phyloP scores from a whole-genome alignment of 2,797 vertebrate genomes.

The Anguilla obscura region DNA sequence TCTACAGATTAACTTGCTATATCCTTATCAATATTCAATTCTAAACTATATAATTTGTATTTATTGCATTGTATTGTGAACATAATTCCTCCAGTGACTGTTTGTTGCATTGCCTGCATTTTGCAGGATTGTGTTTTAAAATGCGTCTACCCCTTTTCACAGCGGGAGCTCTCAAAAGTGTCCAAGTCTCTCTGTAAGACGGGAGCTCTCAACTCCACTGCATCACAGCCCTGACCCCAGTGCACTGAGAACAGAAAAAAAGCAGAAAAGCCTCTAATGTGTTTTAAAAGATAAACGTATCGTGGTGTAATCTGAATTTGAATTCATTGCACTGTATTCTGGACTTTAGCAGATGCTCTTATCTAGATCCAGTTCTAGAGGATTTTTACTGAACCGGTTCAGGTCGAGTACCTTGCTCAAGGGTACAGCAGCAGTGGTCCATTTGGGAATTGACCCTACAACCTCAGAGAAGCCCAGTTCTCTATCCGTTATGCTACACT shows the following conservation, averaged over 20 bases:
- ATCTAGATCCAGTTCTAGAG: background rate
- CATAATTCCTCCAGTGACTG: background rate
- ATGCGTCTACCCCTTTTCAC: constrained; percentile 49
- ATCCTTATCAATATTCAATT: background rate
- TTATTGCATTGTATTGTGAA: background rate
- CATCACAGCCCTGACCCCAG: constrained; percentile 59
- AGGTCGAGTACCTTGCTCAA: background rate
- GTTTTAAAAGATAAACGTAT: background rate
- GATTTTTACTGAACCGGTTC: constrained; percentile 33
- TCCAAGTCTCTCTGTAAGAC: constrained; percentile 72
- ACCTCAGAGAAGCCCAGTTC: background rate
- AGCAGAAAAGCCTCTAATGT: background rate
- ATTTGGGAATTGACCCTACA: too few relatives aligned
- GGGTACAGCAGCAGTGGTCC: background rate
- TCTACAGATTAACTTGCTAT: background rate
- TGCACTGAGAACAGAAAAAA: background rate
- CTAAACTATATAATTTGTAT: background rate
- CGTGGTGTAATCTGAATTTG: constrained; percentile 7
- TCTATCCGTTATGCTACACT: background rate
- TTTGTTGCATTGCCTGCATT: background rate
- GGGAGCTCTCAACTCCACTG: constrained; percentile 86
- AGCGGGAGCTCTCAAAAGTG: constrained; percentile 86
- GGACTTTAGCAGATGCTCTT: background rate
- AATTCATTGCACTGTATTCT: constrained; percentile 18
- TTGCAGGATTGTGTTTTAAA: background rate